Evolutionary conservation across 2,888 invertebrate genomes (phyloP), one percentile per base, ranked within the genome.

Genomic region (Latheticus oryzae): DNA sequence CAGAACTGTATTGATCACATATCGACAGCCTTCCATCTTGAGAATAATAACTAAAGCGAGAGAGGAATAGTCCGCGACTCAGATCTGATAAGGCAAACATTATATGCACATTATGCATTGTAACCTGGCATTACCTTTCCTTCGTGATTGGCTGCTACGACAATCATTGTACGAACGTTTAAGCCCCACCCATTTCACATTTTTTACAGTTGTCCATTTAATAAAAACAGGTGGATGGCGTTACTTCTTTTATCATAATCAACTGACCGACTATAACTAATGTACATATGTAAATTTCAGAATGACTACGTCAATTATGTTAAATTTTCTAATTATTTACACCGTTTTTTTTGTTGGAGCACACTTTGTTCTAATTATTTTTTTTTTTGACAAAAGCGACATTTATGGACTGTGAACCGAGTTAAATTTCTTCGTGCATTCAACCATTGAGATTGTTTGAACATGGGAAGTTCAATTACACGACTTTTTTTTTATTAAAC

Each of bases 21-120:
- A 75, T 77, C 73, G 76, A 73, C 70, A 72, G 74, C 70, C 75
- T 76, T 78, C 77, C 77, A 78, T 78, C 77, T 78, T 78, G 77
- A 75, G 74, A 72, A 73, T 73, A 74, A 73, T 73, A 75, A 69
- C 68, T 66, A 64, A 67, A 73, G 72, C 45, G 73, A 76, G 76
- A 75, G 61, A 68, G 71, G 54, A 48, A 64, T 65, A 70, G 66
- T 65, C 58, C 55, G 61, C 61, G 67, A 64, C 71, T 68, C 64
- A 69, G 67, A 72, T 68, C 72, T 67, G 74, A 75, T 73, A 76
- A 72, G 68, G 74, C 66, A 66, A 68, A 74, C 72, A 71, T 72
- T 68, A 73, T 73, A 70, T 75, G 76, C 76, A 77, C 73, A 77
- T 77, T 77, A 72, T 77, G 77, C 77, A 78, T 73, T 73, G 73